These are phyloP conservation scores for Vannuccia rotundouncinata DNA, from an alignment of 2,888 invertebrate species.

Conservation along the genomic window DNA sequence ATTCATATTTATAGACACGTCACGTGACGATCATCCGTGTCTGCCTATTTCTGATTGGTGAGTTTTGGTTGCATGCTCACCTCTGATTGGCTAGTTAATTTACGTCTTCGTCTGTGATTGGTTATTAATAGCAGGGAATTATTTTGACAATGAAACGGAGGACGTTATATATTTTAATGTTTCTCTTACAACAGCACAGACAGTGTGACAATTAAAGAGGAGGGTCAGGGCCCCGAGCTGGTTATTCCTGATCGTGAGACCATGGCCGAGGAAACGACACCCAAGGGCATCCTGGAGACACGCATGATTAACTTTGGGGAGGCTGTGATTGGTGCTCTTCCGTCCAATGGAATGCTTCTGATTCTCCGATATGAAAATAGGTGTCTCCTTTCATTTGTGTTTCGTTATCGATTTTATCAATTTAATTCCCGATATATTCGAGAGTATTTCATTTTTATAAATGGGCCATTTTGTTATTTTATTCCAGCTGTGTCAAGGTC, in stretches of 20 bases:
- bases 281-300: neutral
- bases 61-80: too few species aligned
- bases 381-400: neutral
- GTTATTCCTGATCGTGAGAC: neutral
- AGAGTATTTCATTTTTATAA: too few species aligned
- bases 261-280: neutral
- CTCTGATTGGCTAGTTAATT: too few species aligned
- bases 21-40: neutral
- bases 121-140: too few species aligned
- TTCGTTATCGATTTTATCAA: too few species aligned
- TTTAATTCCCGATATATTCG: too few species aligned
- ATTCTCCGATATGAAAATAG: neutral
- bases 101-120: too few species aligned
- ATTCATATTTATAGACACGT: neutral
- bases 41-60: neutral
- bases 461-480: too few species aligned
- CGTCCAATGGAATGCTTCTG: neutral
- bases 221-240: neutral
- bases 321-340: neutral
- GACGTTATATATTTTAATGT: too few species aligned
- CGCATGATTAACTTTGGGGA: neutral
- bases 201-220: too few species aligned
- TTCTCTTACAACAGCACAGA: too few species aligned
- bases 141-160: too few species aligned
- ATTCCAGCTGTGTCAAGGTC: neutral